Conservation (phyloP, 2,888 invertebrate species). For the Drosophila mulleri region DNA sequence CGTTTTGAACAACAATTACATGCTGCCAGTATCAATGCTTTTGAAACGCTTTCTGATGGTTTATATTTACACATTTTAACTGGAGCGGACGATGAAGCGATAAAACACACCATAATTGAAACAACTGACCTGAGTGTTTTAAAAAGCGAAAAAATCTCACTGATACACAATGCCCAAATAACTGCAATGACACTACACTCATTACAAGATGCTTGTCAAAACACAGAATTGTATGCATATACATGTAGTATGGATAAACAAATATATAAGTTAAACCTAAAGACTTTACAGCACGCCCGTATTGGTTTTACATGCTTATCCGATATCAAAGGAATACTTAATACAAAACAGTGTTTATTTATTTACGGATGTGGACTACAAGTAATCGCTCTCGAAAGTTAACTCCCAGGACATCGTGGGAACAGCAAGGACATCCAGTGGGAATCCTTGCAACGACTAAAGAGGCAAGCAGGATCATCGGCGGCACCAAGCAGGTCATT, state of each 20-base stretch:
- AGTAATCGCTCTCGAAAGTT: constrained; percentile 8
- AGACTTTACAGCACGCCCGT: constrained; percentile 85
- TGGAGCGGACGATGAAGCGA: constrained; percentile 92
- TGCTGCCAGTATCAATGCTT: constrained; percentile 92
- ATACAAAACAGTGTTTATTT: constrained; percentile 33
- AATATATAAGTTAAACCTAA: constrained; percentile 86
- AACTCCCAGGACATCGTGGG: too few species aligned
- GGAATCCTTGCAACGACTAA: too few species aligned
- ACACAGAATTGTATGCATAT: constrained; percentile 83
- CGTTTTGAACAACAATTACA: constrained; percentile 87
- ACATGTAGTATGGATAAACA: constrained; percentile 89
- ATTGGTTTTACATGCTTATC: constrained; percentile 87
- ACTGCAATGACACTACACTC: constrained; percentile 86
- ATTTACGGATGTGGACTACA: constrained; percentile 83
- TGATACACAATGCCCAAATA: constrained; percentile 90
- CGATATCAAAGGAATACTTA: constrained; percentile 89
- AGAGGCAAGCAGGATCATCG: too few species aligned
- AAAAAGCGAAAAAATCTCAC: constrained; percentile 83
- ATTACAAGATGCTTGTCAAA: background rate
- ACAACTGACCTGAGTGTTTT: constrained; percentile 75
- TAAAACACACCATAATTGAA: constrained; percentile 83
- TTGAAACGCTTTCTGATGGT: constrained; percentile 85
- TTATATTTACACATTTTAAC: constrained; percentile 87
- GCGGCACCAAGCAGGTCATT: too few species aligned
- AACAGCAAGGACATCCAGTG: too few species aligned